Evolutionary conservation across 2,113 vertebrate species (phyloP), one percentile per base, ranked within the genome.

Genomic region (Aix galericulata): DNA sequence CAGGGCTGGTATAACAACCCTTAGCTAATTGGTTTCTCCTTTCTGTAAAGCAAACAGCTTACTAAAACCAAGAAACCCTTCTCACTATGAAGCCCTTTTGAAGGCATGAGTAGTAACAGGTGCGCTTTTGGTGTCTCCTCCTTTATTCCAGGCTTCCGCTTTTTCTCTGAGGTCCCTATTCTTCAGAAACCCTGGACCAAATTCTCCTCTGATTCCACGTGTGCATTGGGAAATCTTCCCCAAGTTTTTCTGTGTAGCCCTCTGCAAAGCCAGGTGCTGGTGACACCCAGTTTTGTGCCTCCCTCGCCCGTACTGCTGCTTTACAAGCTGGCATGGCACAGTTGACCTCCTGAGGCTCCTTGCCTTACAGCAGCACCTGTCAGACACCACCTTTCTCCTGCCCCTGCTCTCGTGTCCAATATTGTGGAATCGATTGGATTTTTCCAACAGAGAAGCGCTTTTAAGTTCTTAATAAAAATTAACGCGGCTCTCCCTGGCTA

Each of bases 261-360:
- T 26, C 42, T 2, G 7, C 2, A 6, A 59, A 76, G 25, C 38
- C 31, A 16, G 32, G 15, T 29, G 40, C 42, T 80, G 42, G n/a
- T 72, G 52, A 63, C 78, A 67, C 48, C 55, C 38, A 2, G 1
- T 9, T 86, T 71, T 82, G 16, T 3, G 6, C 22, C 50, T 93
- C 36, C 38, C 20, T 77, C 17, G 4, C 36, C 40, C 44, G 40
- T 0, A 0, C 31, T 50, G 58, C 59, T 50, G 23, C 73, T 7
- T 20, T 55, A 31, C 0, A 0, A 34, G 2, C n/a, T 17, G 27
- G 13, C 40, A 6, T 27, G 27, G 16, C 12, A 2, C 0, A 0
- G 34, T 0, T 59, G 50, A 86, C 64, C 34, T 77, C 46, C 12
- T 17, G 17, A 40, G 36, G 62, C 36, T 40, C 53, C n/a, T 48